Evolutionary conservation across 2,113 vertebrate species (phyloP).

Genomic region (Peucedramus taeniatus): DNA sequence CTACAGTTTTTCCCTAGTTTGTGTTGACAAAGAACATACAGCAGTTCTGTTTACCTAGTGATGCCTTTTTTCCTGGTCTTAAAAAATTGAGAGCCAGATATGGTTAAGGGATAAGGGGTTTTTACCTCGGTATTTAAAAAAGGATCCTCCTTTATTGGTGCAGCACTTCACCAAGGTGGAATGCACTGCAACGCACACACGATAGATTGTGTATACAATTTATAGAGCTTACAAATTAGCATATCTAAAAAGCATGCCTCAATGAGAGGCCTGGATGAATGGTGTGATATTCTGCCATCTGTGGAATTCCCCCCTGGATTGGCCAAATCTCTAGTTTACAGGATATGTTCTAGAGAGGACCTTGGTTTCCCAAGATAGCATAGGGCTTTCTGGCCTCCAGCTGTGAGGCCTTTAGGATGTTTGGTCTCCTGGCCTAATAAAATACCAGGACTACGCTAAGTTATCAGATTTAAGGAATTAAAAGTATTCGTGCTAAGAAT

Average conservation of each 20-base stretch:
- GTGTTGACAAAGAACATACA: neutral
- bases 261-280: neutral
- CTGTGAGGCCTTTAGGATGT: too few relatives aligned
- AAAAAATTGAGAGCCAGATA: neutral
- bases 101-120: neutral
- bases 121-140: neutral
- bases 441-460: neutral
- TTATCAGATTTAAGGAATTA: neutral
- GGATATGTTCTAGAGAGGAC: too few relatives aligned
- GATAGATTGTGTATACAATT: neutral
- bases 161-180: neutral
- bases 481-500: neutral
- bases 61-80: neutral
- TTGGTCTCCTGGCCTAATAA: neutral
- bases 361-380: neutral
- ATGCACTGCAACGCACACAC: accelerated
- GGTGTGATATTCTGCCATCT: too few relatives aligned
- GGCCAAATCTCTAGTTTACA: neutral
- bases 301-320: too few relatives aligned
- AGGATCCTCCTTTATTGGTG: neutral
- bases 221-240: neutral
- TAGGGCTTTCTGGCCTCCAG: neutral
- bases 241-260: neutral
- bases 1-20: neutral
- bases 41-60: neutral